Conservation (phyloP, 2,888 invertebrate genomes). For the Ophraella communa region DNA sequence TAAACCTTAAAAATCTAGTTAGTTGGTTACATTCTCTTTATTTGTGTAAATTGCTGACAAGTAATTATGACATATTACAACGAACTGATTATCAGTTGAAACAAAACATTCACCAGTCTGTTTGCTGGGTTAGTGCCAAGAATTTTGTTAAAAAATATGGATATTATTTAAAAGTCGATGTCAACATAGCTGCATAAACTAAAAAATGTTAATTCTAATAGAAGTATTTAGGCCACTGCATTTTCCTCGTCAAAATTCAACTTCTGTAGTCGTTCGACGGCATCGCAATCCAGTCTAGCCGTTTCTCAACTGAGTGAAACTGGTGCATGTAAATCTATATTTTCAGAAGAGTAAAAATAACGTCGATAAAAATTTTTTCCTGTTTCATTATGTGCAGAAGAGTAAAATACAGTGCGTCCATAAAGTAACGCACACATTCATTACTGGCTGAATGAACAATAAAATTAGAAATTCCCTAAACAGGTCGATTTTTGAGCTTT, state of each 20-base stretch:
- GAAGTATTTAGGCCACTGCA: constrained; percentile 27
- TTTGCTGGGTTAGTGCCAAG: neutral
- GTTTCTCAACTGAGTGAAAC: neutral
- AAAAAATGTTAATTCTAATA: constrained; percentile 12
- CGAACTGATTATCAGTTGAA: no score
- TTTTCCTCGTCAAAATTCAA: constrained; percentile 17
- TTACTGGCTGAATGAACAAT: no score
- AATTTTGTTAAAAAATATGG: neutral
- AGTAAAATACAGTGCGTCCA: no score
- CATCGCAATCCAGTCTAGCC: neutral
- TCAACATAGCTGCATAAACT: constrained; percentile 4
- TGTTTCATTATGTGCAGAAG: no score
- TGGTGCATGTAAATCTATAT: constrained; percentile 4
- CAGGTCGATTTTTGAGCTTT: no score
- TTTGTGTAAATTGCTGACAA: neutral
- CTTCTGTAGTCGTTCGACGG: neutral
- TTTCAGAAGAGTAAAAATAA: constrained; percentile 20
- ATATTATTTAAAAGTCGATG: neutral
- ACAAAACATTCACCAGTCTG: neutral
- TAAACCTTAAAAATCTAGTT: no score
- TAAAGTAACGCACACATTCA: no score
- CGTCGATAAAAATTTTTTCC: neutral
- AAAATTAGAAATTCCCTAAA: no score
- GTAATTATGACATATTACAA: no score
- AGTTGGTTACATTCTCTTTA: no score